Percentiles rank a stretch among this genome's conserved stretches.
Conservation (phyloP, 2,113 vertebrate genomes). For the Eurystomus gularis region DNA sequence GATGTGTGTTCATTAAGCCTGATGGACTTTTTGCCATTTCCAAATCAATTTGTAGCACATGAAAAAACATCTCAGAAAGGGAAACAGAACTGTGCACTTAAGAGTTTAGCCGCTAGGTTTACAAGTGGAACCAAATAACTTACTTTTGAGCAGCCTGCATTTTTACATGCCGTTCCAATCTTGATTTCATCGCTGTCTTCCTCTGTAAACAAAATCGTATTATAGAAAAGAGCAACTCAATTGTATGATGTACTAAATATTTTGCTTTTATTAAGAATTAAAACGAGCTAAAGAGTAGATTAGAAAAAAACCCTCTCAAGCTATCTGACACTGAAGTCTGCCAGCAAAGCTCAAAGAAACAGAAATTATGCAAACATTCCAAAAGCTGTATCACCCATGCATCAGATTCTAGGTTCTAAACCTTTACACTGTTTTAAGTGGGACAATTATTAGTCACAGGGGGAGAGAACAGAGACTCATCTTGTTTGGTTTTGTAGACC, state of each 20-base stretch:
- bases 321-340: background rate
- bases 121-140: background rate
- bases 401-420: background rate
- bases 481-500: background rate
- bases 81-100: background rate
- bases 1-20: background rate
- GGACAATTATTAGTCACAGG: background rate
- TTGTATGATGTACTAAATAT: background rate
- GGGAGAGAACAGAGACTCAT: background rate
- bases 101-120: background rate
- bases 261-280: background rate
- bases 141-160: constrained; percentile 92
- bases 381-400: background rate
- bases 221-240: background rate
- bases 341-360: background rate
- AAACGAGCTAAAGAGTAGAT: background rate
- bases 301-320: background rate
- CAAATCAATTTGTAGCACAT: background rate
- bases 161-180: constrained; percentile 91
- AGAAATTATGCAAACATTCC: background rate
- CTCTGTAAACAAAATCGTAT: constrained; percentile 73
- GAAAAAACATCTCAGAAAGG: background rate
- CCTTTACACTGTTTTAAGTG: background rate
- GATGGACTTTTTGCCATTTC: background rate
- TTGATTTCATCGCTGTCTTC: constrained; percentile 90